These are phyloP conservation scores for Lamellibrachia columna DNA, from an alignment of 2,888 invertebrate genomes.

Conservation along the genomic window DNA sequence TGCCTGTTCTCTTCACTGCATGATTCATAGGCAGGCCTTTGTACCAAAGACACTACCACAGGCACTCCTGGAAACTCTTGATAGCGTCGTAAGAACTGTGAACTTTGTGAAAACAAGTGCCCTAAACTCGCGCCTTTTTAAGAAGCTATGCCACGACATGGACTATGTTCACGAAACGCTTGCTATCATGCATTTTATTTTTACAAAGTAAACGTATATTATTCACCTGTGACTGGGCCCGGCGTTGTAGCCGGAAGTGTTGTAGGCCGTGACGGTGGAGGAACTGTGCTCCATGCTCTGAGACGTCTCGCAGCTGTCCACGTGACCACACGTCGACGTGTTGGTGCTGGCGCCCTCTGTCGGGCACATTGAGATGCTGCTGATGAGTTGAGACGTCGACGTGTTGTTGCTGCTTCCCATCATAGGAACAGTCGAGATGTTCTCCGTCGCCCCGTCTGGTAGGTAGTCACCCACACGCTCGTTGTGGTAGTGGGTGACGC, in stretches of 20 bases:
- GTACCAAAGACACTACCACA: no score
- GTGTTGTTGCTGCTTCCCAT: constrained; percentile 24
- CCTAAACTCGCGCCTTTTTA: no score
- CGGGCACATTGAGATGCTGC: background rate
- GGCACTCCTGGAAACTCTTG: no score
- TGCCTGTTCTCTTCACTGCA: no score
- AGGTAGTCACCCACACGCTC: background rate
- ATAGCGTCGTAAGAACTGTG: no score
- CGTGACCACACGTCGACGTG: constrained; percentile 28
- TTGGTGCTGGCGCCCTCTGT: constrained; percentile 24
- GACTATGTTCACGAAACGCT: background rate
- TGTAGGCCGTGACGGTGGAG: constrained; percentile 25
- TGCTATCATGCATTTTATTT: background rate
- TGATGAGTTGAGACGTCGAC: background rate
- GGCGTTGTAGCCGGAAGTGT: constrained; percentile 29
- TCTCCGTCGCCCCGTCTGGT: background rate
- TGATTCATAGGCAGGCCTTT: no score
- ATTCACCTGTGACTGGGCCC: constrained; percentile 29
- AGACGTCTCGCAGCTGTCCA: constrained; percentile 29
- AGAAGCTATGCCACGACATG: background rate
- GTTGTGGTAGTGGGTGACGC: background rate
- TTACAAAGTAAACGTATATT: background rate
- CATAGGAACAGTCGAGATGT: constrained; percentile 22
- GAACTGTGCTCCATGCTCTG: constrained; percentile 6
- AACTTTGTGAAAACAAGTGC: no score